A percentile compares a stretch with the other conserved stretches of the same genome.
Conservation (phyloP, 2,797 vertebrate species). For the Microchirus variegatus region DNA sequence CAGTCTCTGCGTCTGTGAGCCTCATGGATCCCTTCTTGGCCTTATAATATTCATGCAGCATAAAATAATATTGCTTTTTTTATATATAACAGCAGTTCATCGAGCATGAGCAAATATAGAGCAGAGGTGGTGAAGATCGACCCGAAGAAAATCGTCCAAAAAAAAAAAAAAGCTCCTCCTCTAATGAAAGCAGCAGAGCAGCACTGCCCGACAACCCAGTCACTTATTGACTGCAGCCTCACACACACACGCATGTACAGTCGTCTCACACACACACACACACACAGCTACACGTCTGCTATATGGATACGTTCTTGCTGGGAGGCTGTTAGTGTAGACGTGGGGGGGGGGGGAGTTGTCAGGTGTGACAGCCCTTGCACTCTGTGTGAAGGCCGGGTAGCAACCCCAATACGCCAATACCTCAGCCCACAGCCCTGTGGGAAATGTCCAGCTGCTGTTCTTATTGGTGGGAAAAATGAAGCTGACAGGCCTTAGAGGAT, state of each 20-base stretch:
- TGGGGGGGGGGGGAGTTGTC: slow-evolving; percentile 35
- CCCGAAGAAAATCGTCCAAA: too few species aligned
- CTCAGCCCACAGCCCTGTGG: slow-evolving; percentile 45
- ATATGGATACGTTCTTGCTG: slow-evolving; percentile 17
- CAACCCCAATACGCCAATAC: slow-evolving; percentile 40
- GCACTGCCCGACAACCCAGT: slow-evolving; percentile 1
- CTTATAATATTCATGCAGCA: too few species aligned
- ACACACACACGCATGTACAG: not conserved
- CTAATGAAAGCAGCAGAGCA: too few species aligned
- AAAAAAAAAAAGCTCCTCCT: too few species aligned
- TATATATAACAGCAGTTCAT: too few species aligned
- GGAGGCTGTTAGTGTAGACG: slow-evolving; percentile 30
- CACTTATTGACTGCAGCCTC: slow-evolving; percentile 25
- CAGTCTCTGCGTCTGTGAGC: too few species aligned
- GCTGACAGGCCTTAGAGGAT: slow-evolving; percentile 59
- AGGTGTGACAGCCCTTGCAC: slow-evolving; percentile 46
- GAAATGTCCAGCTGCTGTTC: slow-evolving; percentile 62
- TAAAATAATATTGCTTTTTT: too few species aligned
- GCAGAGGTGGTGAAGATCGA: too few species aligned
- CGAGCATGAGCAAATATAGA: too few species aligned
- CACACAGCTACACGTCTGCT: not conserved
- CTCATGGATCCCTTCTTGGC: too few species aligned
- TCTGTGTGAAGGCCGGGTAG: slow-evolving; percentile 30
- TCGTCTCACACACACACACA: not conserved
- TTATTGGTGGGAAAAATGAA: slow-evolving; percentile 50